Evolutionary conservation across 2,113 vertebrate species (phyloP).

Genomic region (Axis porcinus): DNA sequence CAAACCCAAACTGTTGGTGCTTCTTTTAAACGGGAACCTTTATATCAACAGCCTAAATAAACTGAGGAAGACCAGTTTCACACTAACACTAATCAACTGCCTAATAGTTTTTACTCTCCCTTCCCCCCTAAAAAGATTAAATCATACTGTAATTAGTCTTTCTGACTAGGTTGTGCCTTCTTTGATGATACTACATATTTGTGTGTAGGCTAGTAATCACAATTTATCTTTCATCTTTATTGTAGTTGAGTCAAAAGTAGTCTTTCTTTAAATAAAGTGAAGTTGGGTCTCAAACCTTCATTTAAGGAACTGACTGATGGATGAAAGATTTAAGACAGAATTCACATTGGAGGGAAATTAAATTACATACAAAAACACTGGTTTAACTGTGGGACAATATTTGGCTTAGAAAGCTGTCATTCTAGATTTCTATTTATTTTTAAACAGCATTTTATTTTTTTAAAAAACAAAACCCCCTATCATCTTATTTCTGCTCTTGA

Average conservation of each 20-base stretch:
- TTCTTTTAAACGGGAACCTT: background rate
- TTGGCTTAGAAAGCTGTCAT: slow-evolving; percentile 34
- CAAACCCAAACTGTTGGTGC: background rate
- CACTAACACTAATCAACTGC: background rate
- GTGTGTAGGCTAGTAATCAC: slow-evolving; percentile 41
- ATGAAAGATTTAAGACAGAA: slow-evolving; percentile 30
- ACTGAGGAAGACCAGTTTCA: background rate
- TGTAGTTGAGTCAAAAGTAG: background rate
- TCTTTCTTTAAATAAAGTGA: background rate
- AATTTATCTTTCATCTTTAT: slow-evolving; percentile 45
- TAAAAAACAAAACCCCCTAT: background rate
- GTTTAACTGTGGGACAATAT: background rate
- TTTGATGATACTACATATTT: slow-evolving; percentile 17
- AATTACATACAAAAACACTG: background rate
- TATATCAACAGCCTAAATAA: background rate
- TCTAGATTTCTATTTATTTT: slow-evolving; percentile 38
- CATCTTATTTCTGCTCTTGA: background rate
- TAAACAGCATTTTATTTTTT: slow-evolving; percentile 23
- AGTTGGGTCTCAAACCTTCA: slow-evolving; percentile 19
- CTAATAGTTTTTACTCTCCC: background rate
- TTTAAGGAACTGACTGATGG: background rate
- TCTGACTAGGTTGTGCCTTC: slow-evolving; percentile 44
- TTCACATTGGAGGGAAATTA: slow-evolving; percentile 17
- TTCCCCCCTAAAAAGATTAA: background rate
- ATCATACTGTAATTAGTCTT: slow-evolving; percentile 62